Evolutionary conservation across 1,140 invertebrate genomes (phyloP).

Genomic region (Caenorhabditis latens): DNA sequence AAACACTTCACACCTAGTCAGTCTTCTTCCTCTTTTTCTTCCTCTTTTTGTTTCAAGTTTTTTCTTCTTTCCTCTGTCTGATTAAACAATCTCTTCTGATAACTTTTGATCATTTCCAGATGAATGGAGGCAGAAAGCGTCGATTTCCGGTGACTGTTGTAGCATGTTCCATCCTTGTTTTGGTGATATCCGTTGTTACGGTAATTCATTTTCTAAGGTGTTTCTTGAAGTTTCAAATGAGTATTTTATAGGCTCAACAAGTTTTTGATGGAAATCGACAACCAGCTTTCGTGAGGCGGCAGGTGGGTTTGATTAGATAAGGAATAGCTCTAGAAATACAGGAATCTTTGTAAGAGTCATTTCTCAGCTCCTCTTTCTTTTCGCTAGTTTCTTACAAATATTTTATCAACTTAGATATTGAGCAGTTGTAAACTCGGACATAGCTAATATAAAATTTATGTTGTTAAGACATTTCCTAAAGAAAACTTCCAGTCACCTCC

Average conservation of each 20-base stretch:
- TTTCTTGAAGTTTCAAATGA: background rate
- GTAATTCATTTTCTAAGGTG: background rate
- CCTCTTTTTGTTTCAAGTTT: background rate
- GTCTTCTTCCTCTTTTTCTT: constrained; percentile 1
- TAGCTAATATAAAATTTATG: too few relatives aligned
- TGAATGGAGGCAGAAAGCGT: constrained; percentile 42
- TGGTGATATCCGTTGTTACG: constrained; percentile 22
- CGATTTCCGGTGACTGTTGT: constrained; percentile 32
- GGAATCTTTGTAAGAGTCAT: too few relatives aligned
- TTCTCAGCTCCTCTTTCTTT: too few relatives aligned
- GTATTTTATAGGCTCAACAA: constrained; percentile 27
- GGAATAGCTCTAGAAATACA: too few relatives aligned
- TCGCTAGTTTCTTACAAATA: too few relatives aligned
- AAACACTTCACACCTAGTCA: constrained; percentile 2
- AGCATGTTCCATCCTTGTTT: constrained; percentile 12
- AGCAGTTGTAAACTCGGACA: too few relatives aligned
- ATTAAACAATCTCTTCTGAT: background rate
- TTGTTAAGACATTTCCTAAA: too few relatives aligned
- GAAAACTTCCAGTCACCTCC: background rate
- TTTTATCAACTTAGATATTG: background rate
- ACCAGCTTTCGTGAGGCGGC: constrained; percentile 25
- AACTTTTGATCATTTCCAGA: background rate
- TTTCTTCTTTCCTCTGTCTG: background rate
- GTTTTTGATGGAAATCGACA: constrained; percentile 30
- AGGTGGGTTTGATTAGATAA: background rate